A percentile compares a stretch with the other conserved stretches of the same genome.
phyloP scores from a whole-genome alignment of 2,113 vertebrate genomes.

The Microcebus ravelobensis region DNA sequence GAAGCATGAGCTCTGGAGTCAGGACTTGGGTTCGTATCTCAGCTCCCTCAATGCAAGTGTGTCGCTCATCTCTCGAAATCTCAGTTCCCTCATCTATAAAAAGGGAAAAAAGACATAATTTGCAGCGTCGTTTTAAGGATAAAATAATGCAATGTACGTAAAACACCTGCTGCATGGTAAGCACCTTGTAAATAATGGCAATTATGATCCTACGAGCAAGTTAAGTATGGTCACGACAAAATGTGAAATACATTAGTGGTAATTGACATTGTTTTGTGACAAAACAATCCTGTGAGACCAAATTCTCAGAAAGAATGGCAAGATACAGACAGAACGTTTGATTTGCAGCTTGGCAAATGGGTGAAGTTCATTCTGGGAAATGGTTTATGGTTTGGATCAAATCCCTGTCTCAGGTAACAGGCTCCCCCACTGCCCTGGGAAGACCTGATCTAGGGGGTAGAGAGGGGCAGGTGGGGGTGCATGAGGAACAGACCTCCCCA shows the following conservation, averaged over 20 bases:
- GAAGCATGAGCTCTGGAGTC: background rate
- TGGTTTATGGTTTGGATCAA: background rate
- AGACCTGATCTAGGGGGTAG: background rate
- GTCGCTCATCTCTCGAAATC: background rate
- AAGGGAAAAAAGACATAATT: background rate
- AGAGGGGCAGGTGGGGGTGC: too few species aligned
- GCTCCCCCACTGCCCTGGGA: background rate
- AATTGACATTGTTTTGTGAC: constrained; percentile 18
- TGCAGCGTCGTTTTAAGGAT: background rate
- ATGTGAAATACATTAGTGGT: background rate
- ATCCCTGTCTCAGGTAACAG: background rate
- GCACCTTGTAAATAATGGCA: background rate
- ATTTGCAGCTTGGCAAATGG: background rate
- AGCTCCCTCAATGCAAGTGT: background rate
- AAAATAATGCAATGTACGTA: background rate
- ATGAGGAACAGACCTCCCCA: background rate
- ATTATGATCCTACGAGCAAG: background rate
- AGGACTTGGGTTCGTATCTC: background rate
- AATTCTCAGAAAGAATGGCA: constrained; percentile 10
- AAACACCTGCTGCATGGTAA: background rate
- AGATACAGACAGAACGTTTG: background rate
- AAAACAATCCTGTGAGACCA: constrained; percentile 16
- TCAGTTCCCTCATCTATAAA: background rate
- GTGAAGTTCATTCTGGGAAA: background rate
- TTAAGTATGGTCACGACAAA: background rate